These are phyloP conservation scores for Latheticus oryzae DNA, from an alignment of 2,888 invertebrate genomes.

Conservation along the genomic window DNA sequence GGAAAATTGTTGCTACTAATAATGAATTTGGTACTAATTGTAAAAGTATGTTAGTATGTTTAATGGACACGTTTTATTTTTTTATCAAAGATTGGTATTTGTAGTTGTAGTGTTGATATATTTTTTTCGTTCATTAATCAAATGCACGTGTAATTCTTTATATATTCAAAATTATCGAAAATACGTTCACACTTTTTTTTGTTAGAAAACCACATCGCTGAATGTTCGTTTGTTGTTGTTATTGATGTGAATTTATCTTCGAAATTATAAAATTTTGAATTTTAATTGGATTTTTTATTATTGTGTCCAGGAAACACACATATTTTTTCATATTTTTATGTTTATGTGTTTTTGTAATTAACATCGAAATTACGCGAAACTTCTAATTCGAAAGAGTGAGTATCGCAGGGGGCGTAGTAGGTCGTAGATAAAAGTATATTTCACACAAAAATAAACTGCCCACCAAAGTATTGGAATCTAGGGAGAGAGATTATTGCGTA, in stretches of 20 bases:
- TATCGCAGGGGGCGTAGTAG: too few relatives aligned
- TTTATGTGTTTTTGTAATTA: too few relatives aligned
- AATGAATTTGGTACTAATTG: constrained; percentile 38
- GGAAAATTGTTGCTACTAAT: constrained; percentile 42
- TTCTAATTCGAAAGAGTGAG: too few relatives aligned
- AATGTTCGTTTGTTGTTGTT: constrained; percentile 33
- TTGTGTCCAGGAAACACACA: too few relatives aligned
- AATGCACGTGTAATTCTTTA: constrained; percentile 39
- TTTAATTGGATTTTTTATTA: too few relatives aligned
- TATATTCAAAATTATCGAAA: constrained; percentile 34
- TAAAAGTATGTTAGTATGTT: constrained; percentile 42
- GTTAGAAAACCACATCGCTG: constrained; percentile 35
- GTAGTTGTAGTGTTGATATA: constrained; percentile 37
- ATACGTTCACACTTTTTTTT: constrained; percentile 31
- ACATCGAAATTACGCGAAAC: too few relatives aligned
- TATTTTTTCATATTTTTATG: too few relatives aligned
- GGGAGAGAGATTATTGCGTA: too few relatives aligned
- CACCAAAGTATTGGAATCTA: too few relatives aligned
- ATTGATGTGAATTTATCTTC: constrained; percentile 25
- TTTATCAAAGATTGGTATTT: constrained; percentile 38
- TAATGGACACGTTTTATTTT: constrained; percentile 36
- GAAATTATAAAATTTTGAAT: too few relatives aligned
- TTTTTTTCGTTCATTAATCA: constrained; percentile 28
- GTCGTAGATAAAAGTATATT: too few relatives aligned
- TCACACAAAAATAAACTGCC: too few relatives aligned